These are phyloP conservation scores for Chaenodraco wilsoni DNA, from an alignment of 2,797 vertebrate species.

Conservation along the genomic window DNA sequence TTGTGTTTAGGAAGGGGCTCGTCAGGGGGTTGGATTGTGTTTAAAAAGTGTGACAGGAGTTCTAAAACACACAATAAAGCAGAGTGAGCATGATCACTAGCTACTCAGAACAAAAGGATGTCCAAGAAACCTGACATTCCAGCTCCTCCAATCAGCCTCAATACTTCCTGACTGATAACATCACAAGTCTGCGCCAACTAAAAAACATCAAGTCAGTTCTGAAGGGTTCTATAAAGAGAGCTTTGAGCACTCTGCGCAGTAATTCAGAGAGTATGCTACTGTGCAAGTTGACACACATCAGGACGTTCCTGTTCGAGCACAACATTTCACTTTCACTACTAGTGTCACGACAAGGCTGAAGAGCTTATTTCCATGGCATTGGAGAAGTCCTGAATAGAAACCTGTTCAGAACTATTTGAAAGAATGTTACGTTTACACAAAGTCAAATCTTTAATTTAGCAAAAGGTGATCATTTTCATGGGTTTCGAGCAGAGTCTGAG, in stretches of 20 bases:
- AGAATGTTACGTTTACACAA: slow-evolving; percentile 9
- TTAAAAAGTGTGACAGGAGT: slow-evolving; percentile 30
- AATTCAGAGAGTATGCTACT: background rate
- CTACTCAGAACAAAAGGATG: slow-evolving; percentile 7
- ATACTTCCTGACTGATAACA: slow-evolving; percentile 31
- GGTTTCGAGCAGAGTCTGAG: slow-evolving; percentile 18
- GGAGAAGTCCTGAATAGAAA: background rate
- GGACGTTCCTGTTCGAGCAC: background rate
- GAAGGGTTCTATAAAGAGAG: no score
- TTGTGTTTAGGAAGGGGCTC: slow-evolving; percentile 9
- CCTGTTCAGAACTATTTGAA: slow-evolving; percentile 1
- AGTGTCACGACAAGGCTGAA: slow-evolving; percentile 4
- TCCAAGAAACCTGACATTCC: slow-evolving; percentile 13
- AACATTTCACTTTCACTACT: slow-evolving; percentile 4
- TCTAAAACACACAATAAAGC: slow-evolving; percentile 22
- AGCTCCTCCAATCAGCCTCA: slow-evolving; percentile 22
- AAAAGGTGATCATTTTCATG: slow-evolving; percentile 13
- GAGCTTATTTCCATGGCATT: background rate
- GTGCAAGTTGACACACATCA: background rate
- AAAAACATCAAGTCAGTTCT: slow-evolving; percentile 17
- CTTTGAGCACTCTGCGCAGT: no score
- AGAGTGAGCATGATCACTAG: slow-evolving; percentile 21
- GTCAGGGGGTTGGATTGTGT: slow-evolving; percentile 12
- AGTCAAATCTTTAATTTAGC: slow-evolving; percentile 19
- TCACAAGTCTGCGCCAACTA: slow-evolving; percentile 31